Evolutionary conservation across 2,113 vertebrate species (phyloP), one percentile per base, ranked within the genome.

Genomic region (Cololabis saira): DNA sequence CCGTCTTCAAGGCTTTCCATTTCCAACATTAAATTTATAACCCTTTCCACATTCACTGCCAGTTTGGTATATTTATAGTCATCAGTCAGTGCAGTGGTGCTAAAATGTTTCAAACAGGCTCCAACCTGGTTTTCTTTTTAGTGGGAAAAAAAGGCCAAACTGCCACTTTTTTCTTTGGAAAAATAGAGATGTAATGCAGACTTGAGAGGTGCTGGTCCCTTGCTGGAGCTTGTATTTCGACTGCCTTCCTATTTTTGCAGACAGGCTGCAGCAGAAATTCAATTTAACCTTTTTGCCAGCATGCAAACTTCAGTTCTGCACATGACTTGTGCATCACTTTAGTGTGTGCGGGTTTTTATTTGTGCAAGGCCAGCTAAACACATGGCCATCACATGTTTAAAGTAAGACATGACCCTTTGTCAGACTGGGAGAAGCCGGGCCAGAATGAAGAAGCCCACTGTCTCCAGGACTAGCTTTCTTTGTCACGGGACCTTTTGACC

Each of bases 401-500:
- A 42, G 24, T 18, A 50, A 61, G 61, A 51, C 49, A 12, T 55
- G 22, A 48, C 61, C 53, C 19, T 18, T 37, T n/a, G 53, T n/a
- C 42, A 40, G 58, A n/a, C 40, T 51, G 16, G 2, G 0, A n/a
- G 61, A 40, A 55, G 17, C 64, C 22, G 9, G 18, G 40, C 48
- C 17, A n/a, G 18, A 66, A 82, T 63, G 27, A 83, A 85, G 61
- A 5, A 13, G 44, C 3, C 6, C 69, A 43, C 37, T 76, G 69
- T 79, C 78, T 74, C 43, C 8, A 1, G 22, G n/a, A 24, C 47
- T 5, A 8, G 16, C 15, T 58, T 51, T 67, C 44, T 62, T 33
- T 58, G 74, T 82, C 80, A 81, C 67, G 80, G 74, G 81, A 73
- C 53, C 8, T 8, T 3, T 55, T 50, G 18, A 40, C 30, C 54